Evolutionary conservation across 2,888 invertebrate species (phyloP).

Genomic region (Onchidella celtica): DNA sequence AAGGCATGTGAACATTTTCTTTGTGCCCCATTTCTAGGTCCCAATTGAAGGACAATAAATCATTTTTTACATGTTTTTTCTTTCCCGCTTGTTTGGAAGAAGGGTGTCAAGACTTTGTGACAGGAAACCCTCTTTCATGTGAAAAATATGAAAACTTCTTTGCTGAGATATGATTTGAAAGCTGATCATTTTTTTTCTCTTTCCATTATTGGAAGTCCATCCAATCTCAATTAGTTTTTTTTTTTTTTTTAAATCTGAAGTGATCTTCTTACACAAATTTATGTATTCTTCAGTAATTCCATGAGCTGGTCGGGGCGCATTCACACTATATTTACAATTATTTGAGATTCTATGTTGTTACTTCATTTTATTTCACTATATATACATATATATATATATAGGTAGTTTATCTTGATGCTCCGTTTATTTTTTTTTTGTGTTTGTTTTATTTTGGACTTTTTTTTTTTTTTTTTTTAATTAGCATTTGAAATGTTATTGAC

Average conservation of each 20-base stretch:
- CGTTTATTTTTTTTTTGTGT: neutral
- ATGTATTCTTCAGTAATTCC: neutral
- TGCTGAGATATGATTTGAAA: neutral
- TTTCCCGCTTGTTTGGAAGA: no score
- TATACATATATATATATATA: constrained; percentile 4
- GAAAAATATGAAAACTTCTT: no score
- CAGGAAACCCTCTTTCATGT: no score
- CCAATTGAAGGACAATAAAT: no score
- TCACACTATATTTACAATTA: constrained; percentile 3
- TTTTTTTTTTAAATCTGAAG: neutral
- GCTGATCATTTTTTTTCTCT: neutral
- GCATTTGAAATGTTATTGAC: neutral
- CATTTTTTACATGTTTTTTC: no score
- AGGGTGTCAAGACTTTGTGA: no score
- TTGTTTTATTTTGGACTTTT: no score
- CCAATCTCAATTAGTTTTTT: neutral
- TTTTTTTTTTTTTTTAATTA: neutral
- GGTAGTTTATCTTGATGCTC: constrained; percentile 5
- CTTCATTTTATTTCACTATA: neutral
- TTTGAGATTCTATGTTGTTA: constrained; percentile 20
- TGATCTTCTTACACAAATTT: constrained; percentile 8
- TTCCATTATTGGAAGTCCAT: neutral
- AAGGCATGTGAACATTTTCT: no score
- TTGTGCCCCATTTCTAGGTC: no score
- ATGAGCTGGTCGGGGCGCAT: constrained; percentile 9